phyloP scores from a whole-genome alignment of 2,797 vertebrate genomes.

The Sebastes paucispinis region DNA sequence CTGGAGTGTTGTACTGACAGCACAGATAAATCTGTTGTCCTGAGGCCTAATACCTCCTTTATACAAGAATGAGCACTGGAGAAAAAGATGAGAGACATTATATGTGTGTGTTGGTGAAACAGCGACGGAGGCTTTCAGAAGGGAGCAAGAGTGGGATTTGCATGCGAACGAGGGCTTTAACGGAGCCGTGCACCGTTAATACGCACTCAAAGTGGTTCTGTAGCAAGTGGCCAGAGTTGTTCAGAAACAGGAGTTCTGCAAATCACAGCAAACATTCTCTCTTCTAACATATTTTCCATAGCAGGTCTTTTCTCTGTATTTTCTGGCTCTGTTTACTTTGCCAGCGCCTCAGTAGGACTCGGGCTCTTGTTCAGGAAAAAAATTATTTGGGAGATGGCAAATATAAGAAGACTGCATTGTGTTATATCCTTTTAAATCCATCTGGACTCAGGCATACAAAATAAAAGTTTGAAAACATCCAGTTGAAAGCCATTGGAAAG shows the following conservation, averaged over 20 bases:
- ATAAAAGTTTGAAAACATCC: not conserved
- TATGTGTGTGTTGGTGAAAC: not conserved
- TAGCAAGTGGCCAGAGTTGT: conserved; percentile 10
- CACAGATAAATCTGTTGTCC: conserved; percentile 56
- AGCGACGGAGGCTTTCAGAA: conserved; percentile 27
- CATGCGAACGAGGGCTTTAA: conserved; percentile 67
- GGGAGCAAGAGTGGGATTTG: conserved; percentile 46
- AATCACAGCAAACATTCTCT: conserved; percentile 29
- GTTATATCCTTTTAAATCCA: conserved; percentile 5
- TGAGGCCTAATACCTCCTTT: conserved; percentile 59
- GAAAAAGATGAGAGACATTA: conserved; percentile 30
- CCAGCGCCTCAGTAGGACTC: conserved; percentile 5
- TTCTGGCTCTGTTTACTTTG: not conserved
- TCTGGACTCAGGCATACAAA: not conserved
- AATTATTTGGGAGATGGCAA: not conserved
- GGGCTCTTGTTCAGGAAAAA: conserved; percentile 4
- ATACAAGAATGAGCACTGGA: conserved; percentile 45
- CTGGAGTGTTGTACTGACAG: conserved; percentile 47
- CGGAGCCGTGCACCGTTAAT: conserved; percentile 39
- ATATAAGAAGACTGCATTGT: not conserved
- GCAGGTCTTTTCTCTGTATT: conserved; percentile 25
- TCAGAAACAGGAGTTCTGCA: conserved; percentile 61
- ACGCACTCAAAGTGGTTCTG: conserved; percentile 43
- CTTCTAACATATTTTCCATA: conserved; percentile 24
- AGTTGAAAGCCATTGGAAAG: not conserved